Percentiles rank a stretch among this genome's conserved stretches.
Conservation (phyloP, 2,888 invertebrate genomes). For the Drosophila nr. medialis region DNA sequence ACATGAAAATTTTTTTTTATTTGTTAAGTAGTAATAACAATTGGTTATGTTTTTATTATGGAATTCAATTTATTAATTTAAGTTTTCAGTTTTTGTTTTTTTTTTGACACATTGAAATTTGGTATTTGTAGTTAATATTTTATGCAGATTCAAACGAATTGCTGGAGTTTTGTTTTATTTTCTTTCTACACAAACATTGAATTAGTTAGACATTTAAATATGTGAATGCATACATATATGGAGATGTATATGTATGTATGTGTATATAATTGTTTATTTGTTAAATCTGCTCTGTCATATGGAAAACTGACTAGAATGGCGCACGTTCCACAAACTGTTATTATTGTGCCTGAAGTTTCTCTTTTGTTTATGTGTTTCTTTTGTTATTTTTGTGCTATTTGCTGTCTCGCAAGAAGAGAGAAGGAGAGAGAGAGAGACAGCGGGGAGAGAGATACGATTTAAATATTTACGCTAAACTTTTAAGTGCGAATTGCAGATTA, state of each 20-base stretch:
- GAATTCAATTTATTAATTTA: conserved; percentile 68
- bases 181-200: conserved; percentile 58
- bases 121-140: conserved; percentile 50
- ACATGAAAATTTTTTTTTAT: neutral
- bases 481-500: conserved; percentile 62
- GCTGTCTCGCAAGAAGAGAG: conserved; percentile 2
- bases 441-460: conserved; percentile 15
- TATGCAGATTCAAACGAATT: conserved; percentile 43
- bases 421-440: conserved; percentile 4
- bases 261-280: conserved; percentile 18
- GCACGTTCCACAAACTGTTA: conserved; percentile 11
- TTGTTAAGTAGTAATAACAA: neutral
- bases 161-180: conserved; percentile 12
- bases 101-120: conserved; percentile 78
- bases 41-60: conserved; percentile 26
- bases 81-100: conserved; percentile 48
- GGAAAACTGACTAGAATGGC: conserved; percentile 54
- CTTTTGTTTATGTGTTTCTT: conserved; percentile 7
- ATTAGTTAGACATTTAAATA: conserved; percentile 68
- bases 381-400: conserved; percentile 52
- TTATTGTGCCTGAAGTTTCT: conserved; percentile 19
- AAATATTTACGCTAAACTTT: conserved; percentile 64
- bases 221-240: conserved; percentile 32
- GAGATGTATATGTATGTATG: conserved; percentile 15
- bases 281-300: conserved; percentile 34